Base-by-base conservation (phyloP, 2,113 vertebrate species). In the Trematocara variabile region DNA sequence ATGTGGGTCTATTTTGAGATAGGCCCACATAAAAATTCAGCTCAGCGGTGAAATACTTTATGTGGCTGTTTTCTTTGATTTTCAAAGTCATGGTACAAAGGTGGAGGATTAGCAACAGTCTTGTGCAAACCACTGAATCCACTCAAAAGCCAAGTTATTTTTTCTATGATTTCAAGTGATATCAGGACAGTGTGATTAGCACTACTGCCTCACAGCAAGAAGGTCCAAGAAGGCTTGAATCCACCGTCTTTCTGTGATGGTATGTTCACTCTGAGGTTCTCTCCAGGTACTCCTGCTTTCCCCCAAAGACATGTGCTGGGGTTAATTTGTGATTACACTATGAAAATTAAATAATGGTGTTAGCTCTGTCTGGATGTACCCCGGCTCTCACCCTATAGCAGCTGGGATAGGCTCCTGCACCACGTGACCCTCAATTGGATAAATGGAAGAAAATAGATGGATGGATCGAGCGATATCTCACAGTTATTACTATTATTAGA, bases 161-260 rank as follows among this genome's bases (percentile, higher is more conserved):
- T 46, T 48, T 48, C 5, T 48, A 2, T 75, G 41, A 75, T 48
- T 18, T 48, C 0, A 30, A 30, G 2, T 18, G 2, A 73, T 18
- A 30, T 48, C 33, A 63, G 58, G 33, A 18, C 53, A 55, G 22
- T 4, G 22, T 54, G 53, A 12, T 54, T 7, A 54, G 53, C 53
- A 12, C 58, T 63, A 34, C 56, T 63, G 58, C 8, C 16, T 63
- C 58, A 63, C 30, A 0, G 16, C 16, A 63, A 63, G 58, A n/a
- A 63, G 58, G 58, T n/a, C 8, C 58, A 37, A 63, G 58, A 37
- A 63, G 58, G 9, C 33, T 63, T 4, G 9, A 37, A 63, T n/a
- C 5, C 58, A 63, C 0, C 2, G 1, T 37, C 18, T 63, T 63
- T 63, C 0, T 37, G 33, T n/a, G 33, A 37, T 37, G 58, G 58